A percentile compares a stretch with the other conserved stretches of the same genome.
These are phyloP conservation scores for Enteromius treurensis DNA, from an alignment of 2,797 vertebrate genomes.

Conservation along the genomic window DNA sequence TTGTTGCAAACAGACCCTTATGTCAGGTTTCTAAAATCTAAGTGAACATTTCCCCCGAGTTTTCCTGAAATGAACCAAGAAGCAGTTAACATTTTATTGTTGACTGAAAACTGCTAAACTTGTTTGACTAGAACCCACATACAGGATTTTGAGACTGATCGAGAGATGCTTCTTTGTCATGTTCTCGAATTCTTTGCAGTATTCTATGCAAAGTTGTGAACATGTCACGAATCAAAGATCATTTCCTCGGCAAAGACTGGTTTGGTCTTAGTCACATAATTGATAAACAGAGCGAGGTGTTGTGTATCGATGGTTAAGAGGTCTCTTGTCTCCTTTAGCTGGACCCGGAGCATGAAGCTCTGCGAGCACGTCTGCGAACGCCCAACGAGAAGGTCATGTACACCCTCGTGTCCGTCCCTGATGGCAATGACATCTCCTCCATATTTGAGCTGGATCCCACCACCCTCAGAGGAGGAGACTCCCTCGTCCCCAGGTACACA, in stretches of 20 bases:
- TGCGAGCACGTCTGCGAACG: conserved; percentile 81
- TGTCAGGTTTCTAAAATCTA: neutral
- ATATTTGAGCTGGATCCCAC: conserved; percentile 98
- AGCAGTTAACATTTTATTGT: neutral
- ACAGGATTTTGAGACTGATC: neutral
- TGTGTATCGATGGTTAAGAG: conserved; percentile 50
- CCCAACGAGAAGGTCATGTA: conserved; percentile 94
- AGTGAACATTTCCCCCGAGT: neutral
- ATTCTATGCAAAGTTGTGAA: neutral
- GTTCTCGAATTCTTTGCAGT: neutral
- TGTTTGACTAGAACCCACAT: neutral
- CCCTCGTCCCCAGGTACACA: conserved; percentile 92
- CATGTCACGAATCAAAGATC: neutral
- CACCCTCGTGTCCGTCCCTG: conserved; percentile 93
- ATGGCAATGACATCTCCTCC: conserved; percentile 97
- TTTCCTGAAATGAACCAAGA: neutral
- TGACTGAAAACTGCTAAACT: neutral
- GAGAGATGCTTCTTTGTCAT: neutral
- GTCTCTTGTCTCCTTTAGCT: conserved; percentile 73
- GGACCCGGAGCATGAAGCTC: conserved; percentile 90
- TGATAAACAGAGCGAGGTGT: neutral
- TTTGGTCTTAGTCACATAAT: conserved; percentile 5
- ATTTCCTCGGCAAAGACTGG: neutral
- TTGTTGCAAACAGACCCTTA: neutral
- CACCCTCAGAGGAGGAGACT: conserved; percentile 94